These are phyloP conservation scores for Seriola rivoliana DNA, from an alignment of 2,113 vertebrate species.

Conservation along the genomic window DNA sequence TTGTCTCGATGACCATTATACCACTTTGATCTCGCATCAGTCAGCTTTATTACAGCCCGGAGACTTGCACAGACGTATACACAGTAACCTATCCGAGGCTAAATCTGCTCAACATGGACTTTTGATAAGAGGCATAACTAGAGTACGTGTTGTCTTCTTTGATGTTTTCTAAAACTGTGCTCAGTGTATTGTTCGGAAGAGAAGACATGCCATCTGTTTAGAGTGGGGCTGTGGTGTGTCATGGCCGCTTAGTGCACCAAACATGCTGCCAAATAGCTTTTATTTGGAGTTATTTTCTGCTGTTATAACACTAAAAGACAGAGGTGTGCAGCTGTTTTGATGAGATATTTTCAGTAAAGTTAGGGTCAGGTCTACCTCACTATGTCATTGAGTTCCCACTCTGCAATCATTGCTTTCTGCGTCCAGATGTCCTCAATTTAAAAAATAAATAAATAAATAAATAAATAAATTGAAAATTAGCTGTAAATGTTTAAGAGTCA, in stretches of 20 bases:
- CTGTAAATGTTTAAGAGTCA: too few species aligned
- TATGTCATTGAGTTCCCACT: background rate
- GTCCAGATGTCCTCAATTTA: too few species aligned
- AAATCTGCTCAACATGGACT: background rate
- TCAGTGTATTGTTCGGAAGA: background rate
- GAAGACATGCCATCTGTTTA: background rate
- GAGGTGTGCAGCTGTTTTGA: background rate
- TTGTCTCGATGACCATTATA: conserved; percentile 39
- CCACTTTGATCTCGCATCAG: conserved; percentile 36
- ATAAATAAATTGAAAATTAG: too few species aligned
- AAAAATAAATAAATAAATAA: too few species aligned
- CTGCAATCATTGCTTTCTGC: background rate
- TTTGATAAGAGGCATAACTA: background rate
- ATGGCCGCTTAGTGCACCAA: background rate
- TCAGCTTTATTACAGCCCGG: conserved; percentile 53
- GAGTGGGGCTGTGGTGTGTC: background rate
- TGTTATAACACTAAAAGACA: background rate
- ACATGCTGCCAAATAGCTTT: background rate
- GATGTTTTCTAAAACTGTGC: background rate
- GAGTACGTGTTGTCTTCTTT: too few species aligned
- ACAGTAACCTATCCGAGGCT: background rate
- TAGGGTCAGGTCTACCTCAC: background rate
- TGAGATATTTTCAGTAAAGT: conserved; percentile 9
- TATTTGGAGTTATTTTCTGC: background rate
- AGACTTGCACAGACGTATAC: conserved; percentile 13